Percentiles rank a stretch among this genome's conserved stretches.
Evolutionary conservation across 1,140 invertebrate genomes (phyloP).

Genomic region (Hylaeus volcanicus): DNA sequence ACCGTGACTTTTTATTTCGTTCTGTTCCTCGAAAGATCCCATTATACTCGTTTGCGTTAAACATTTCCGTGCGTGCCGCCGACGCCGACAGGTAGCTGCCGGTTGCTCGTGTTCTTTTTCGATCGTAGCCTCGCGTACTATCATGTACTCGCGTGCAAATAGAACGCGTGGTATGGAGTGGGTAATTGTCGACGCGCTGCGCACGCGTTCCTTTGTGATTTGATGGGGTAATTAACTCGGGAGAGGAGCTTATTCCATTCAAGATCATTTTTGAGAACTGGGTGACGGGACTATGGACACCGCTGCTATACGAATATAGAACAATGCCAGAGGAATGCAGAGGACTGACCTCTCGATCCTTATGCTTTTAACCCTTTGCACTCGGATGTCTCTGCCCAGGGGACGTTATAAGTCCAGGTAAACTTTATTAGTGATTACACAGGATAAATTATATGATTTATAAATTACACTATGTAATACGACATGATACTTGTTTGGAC

Average conservation of each 20-base stretch:
- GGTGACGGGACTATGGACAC: too few species aligned
- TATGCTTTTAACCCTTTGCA: too few species aligned
- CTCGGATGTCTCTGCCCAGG: too few species aligned
- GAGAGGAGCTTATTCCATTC: not conserved
- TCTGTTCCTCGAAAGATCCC: conserved; percentile 63
- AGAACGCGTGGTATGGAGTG: not conserved
- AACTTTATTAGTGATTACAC: too few species aligned
- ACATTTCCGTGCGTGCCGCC: conserved; percentile 49
- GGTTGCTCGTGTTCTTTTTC: not conserved
- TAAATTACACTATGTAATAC: too few species aligned
- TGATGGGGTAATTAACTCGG: conserved; percentile 19
- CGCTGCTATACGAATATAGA: too few species aligned
- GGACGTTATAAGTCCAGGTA: too few species aligned
- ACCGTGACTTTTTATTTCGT: conserved; percentile 62
- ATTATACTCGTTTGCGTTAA: conserved; percentile 68
- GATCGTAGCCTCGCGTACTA: conserved; percentile 2
- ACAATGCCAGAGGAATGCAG: too few species aligned
- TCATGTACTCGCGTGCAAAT: conserved; percentile 33
- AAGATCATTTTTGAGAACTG: too few species aligned
- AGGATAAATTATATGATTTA: too few species aligned
- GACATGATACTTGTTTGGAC: too few species aligned
- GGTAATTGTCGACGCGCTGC: not conserved
- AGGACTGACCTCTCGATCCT: too few species aligned
- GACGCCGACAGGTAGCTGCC: conserved; percentile 22
- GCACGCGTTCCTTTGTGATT: not conserved